Base-by-base conservation (phyloP, 64 coral and sea anemone genomes). In the Anthopleura sola region DNA sequence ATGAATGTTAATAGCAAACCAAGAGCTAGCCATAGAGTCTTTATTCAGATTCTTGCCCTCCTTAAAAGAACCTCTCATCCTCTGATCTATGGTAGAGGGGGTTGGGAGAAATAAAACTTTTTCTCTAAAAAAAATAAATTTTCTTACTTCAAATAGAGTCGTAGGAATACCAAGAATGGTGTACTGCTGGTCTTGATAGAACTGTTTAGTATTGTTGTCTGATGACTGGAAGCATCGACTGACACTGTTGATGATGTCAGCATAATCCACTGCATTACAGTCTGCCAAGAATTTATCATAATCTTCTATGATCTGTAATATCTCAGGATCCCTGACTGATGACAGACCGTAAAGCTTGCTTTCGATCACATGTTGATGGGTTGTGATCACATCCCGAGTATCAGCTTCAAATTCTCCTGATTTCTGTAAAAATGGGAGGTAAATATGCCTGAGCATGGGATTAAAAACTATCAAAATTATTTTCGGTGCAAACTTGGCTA, bases 181-280 rank as follows among this genome's bases (percentile, higher is more conserved):
- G 85, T 91, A 88, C 38, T 95, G 86, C 36, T 91, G 84, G 11
- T 82, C 88, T 69, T 95, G 89, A 74, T 91, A 91, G 0, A 91
- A 50, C 55, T 88, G 37, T 57, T 38, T 85, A 19, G 80, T 74
- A 88, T 44, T 68, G 34, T 84, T 81, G 81, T 95, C 89, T 13
- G 85, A 36, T 18, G 85, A n/a, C 39, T 71, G 74, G 24, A 95
- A 95, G 47, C 78, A 90, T 46, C 60, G 37, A 15, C 60, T 47
- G 2, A 96, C 94, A 56, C 71, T 90, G 49, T 92, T 80, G 46
- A 90, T 60, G 17, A 96, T 16, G 55, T 96, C 94, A 21, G 90
- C 44, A 90, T 87, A 96, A 77, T 96, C 94, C 39, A 96, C 53
- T 17, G 90, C 90, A 75, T 96, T 92, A 50, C 90, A 92, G 78